phyloP scores from a whole-genome alignment of 92 coral and sea anemone species.

The Bergia sp. region DNA sequence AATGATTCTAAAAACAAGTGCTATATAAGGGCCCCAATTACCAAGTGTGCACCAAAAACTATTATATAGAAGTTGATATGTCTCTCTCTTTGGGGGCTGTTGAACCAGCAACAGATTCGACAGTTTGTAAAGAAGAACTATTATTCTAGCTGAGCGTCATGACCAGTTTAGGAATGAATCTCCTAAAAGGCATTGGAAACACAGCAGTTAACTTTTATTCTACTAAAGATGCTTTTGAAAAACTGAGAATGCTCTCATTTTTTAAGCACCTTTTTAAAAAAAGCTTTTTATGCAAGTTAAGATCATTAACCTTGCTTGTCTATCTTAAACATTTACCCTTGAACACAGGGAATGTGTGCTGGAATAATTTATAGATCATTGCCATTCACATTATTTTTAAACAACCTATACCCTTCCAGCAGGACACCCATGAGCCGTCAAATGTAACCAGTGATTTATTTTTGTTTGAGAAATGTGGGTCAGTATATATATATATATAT shows the following conservation, averaged over 20 bases:
- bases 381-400: not conserved
- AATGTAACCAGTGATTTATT: too few relatives aligned
- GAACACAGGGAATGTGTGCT: not conserved
- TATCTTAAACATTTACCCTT: not conserved
- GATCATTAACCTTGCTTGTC: too few relatives aligned
- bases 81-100: conserved; percentile 61
- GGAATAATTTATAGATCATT: not conserved
- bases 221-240: not conserved
- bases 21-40: not conserved
- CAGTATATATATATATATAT: too few relatives aligned
- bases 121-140: conserved; percentile 59
- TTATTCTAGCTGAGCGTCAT: conserved; percentile 73
- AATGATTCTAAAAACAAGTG: not conserved
- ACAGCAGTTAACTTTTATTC: conserved; percentile 41
- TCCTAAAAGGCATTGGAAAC: conserved; percentile 87
- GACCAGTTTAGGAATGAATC: conserved; percentile 69
- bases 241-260: not conserved
- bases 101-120: conserved; percentile 44
- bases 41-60: not conserved
- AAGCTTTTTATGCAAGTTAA: too few relatives aligned
- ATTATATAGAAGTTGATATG: not conserved
- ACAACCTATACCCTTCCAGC: not conserved
- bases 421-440: too few relatives aligned
- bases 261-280: too few relatives aligned
- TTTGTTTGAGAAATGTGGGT: too few relatives aligned